Conservation (phyloP, 35 echinoderm and acorn worm species). For the Amphiura filiformis region DNA sequence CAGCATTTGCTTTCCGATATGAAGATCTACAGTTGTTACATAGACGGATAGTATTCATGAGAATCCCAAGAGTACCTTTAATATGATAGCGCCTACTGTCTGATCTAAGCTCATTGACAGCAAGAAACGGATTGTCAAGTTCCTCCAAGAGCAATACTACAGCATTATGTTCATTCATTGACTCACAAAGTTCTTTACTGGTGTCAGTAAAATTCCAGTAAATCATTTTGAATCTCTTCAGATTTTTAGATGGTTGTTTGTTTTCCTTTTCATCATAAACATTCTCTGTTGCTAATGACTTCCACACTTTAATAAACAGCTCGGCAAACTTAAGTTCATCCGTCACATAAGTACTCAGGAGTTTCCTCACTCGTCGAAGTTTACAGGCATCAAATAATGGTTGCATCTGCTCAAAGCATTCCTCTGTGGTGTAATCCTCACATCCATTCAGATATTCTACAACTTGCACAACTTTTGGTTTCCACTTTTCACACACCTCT, state of each 20-base stretch:
- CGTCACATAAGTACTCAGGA: not conserved
- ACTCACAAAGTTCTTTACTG: not conserved
- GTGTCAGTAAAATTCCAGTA: conserved; percentile 69
- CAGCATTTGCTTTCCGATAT: conserved; percentile 33
- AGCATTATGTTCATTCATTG: conserved; percentile 14
- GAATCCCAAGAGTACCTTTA: conserved; percentile 59
- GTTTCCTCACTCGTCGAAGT: not conserved
- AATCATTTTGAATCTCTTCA: not conserved
- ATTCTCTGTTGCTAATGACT: not conserved
- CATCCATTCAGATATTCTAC: not conserved
- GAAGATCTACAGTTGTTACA: not conserved
- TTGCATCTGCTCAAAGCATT: not conserved
- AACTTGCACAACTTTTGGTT: not conserved
- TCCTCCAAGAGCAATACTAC: conserved; percentile 32
- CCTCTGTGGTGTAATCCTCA: not conserved
- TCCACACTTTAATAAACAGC: not conserved
- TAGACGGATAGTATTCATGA: conserved; percentile 50
- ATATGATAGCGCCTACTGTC: conserved; percentile 40
- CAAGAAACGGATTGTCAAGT: conserved; percentile 50
- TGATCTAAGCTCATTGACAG: conserved; percentile 25
- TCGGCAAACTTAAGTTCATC: not conserved
- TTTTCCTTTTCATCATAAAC: not conserved
- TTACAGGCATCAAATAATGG: not conserved
- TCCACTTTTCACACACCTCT: not conserved
- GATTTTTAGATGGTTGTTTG: not conserved